Conservation (phyloP, 2,797 vertebrate genomes). For the Bradypodion pumilum region DNA sequence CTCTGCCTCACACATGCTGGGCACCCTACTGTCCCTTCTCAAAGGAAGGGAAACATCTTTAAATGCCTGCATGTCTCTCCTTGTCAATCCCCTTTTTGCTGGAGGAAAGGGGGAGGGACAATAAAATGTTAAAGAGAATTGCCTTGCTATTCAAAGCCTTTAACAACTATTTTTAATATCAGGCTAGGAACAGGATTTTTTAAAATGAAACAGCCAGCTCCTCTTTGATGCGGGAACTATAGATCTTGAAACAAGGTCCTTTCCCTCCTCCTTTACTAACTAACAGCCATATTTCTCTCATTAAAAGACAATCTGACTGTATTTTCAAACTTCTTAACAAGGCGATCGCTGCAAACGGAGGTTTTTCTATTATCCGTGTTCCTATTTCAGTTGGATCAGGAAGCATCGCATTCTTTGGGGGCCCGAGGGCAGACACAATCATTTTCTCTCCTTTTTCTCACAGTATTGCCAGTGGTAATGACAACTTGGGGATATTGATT, state of each 20-base stretch:
- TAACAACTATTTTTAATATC: slow-evolving; percentile 77
- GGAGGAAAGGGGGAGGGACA: slow-evolving; percentile 55
- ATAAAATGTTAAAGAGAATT: slow-evolving; percentile 71
- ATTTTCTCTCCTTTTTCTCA: slow-evolving; percentile 83
- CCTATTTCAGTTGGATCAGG: slow-evolving; percentile 76
- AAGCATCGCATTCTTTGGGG: slow-evolving; percentile 47
- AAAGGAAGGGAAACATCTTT: slow-evolving; percentile 52
- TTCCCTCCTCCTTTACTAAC: slow-evolving; percentile 75
- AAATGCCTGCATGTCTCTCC: slow-evolving; percentile 60
- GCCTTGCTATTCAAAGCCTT: slow-evolving; percentile 73
- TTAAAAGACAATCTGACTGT: slow-evolving; percentile 76
- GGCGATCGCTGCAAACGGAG: slow-evolving; percentile 77
- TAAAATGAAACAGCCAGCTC: slow-evolving; percentile 71
- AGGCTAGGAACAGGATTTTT: slow-evolving; percentile 72
- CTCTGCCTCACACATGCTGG: not conserved
- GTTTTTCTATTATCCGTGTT: slow-evolving; percentile 81
- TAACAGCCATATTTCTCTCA: slow-evolving; percentile 77
- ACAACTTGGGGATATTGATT: slow-evolving; percentile 84
- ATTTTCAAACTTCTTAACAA: slow-evolving; percentile 78
- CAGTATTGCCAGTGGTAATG: slow-evolving; percentile 82
- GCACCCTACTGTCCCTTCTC: not conserved
- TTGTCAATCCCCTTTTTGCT: slow-evolving; percentile 49
- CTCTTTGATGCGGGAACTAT: slow-evolving; percentile 69
- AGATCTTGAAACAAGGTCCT: slow-evolving; percentile 77
- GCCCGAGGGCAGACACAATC: slow-evolving; percentile 49